These are phyloP conservation scores for Aethes cnicana DNA, from an alignment of 2,888 invertebrate genomes.

Conservation along the genomic window DNA sequence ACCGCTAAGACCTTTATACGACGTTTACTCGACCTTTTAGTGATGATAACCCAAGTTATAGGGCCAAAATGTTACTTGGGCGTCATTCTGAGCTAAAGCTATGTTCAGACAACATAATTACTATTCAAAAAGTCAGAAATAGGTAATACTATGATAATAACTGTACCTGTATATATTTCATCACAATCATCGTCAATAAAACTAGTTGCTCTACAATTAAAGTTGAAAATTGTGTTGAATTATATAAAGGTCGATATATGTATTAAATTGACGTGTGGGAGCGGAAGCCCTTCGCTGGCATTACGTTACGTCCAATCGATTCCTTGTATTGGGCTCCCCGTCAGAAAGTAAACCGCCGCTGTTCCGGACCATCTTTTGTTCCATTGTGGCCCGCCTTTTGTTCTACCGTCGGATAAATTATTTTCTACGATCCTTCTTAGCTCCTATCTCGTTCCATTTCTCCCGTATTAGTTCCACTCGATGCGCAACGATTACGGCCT, in stretches of 20 bases:
- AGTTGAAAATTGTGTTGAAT: not conserved
- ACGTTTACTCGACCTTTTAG: no score
- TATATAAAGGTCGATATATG: not conserved
- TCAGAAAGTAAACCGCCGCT: conserved; percentile 71
- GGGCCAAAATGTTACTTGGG: no score
- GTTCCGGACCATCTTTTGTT: conserved; percentile 74
- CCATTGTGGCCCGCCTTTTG: conserved; percentile 74
- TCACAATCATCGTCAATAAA: no score
- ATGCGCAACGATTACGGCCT: conserved; percentile 80
- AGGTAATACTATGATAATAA: no score
- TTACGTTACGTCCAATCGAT: conserved; percentile 73
- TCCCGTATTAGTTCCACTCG: conserved; percentile 80
- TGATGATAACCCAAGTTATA: no score
- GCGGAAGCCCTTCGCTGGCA: conserved; percentile 53
- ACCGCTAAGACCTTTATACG: no score
- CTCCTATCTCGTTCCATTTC: conserved; percentile 79
- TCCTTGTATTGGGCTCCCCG: conserved; percentile 67
- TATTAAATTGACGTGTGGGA: conserved; percentile 51
- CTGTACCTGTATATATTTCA: no score
- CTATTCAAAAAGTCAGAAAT: no score
- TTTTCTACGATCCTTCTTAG: conserved; percentile 77
- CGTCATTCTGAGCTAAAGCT: no score
- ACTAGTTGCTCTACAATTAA: no score
- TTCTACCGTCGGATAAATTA: conserved; percentile 79
- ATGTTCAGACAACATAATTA: no score